Evolutionary conservation across 2,888 invertebrate genomes (phyloP), one percentile per base, ranked within the genome.

Genomic region (Cephalotes varians): DNA sequence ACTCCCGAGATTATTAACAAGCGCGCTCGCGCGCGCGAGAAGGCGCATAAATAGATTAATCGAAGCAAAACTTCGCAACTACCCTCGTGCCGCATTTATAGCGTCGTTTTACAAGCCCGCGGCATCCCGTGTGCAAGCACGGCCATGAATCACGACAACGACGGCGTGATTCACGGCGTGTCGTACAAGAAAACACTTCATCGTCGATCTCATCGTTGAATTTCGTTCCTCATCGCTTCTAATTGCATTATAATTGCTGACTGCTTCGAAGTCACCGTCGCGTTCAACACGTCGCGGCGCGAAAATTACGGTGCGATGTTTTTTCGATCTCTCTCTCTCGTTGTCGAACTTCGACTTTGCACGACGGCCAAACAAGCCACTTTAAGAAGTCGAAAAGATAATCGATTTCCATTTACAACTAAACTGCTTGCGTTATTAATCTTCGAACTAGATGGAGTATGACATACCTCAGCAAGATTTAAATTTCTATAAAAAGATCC

Each of bases 241-340:
- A 77, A 77, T 77, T 67, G 69, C 77, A 69, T 69, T 56, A 56
- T 69, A 58, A 77, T 77, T 77, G 77, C 56, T 56, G 56, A 18
- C 31, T 31, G 28, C 15, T 62, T 12, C 34, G 44, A 67, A 58
- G 25, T 34, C 31, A 44, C 31, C 44, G 21, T 31, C 21, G 28
- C n/a, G n/a, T 54, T 31, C 12, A 56, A 56, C 25, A 21, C 62
- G 18, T 40, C 18, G n/a, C 10, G 31, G 5, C 28, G 37, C 10
- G 15, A 56, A 56, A 77, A 51, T 44, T 40, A 67, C 10, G 65
- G 37, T 37, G 21, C 28, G 1, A 28, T 31, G 15, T 44, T 69
- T 67, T 65, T 25, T 6, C n/a, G n/a, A n/a, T n/a, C 0, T 21
- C 9, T n/a, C 3, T 51, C n/a, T 21, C 21, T n/a, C n/a, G 31